These are phyloP conservation scores for Synanthedon tipuliformis DNA, from an alignment of 2,888 invertebrate species.

Conservation along the genomic window DNA sequence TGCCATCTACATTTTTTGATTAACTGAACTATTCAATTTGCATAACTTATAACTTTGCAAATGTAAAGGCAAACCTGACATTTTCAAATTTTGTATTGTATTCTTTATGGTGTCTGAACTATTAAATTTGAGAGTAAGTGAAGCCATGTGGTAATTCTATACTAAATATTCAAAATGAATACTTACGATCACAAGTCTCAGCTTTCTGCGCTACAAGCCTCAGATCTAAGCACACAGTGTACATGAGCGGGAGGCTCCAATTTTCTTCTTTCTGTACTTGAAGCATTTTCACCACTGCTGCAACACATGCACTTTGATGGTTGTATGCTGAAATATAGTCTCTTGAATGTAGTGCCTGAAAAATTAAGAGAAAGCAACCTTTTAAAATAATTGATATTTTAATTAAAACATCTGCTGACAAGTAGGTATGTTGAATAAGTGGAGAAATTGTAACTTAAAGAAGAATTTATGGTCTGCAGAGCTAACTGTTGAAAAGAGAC, in stretches of 20 bases:
- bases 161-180: too few relatives aligned
- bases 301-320: constrained; percentile 81
- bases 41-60: too few relatives aligned
- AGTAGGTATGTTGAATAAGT: neutral
- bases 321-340: constrained; percentile 79
- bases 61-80: too few relatives aligned
- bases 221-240: constrained; percentile 88
- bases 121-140: too few relatives aligned
- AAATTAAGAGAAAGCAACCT: constrained; percentile 5
- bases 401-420: neutral
- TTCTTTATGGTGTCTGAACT: too few relatives aligned
- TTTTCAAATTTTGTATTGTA: too few relatives aligned
- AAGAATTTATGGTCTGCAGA: too few relatives aligned
- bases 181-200: constrained; percentile 63
- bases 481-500: too few relatives aligned
- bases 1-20: too few relatives aligned
- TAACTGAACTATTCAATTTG: too few relatives aligned
- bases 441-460: too few relatives aligned
- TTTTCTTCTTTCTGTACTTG: constrained; percentile 94
- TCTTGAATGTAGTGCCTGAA: constrained; percentile 47
- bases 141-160: too few relatives aligned
- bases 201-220: constrained; percentile 85
- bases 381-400: neutral
- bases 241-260: constrained; percentile 96
- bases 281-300: constrained; percentile 83